phyloP scores from a whole-genome alignment of 92 coral and sea anemone species.

The Phymanthus crucifer region DNA sequence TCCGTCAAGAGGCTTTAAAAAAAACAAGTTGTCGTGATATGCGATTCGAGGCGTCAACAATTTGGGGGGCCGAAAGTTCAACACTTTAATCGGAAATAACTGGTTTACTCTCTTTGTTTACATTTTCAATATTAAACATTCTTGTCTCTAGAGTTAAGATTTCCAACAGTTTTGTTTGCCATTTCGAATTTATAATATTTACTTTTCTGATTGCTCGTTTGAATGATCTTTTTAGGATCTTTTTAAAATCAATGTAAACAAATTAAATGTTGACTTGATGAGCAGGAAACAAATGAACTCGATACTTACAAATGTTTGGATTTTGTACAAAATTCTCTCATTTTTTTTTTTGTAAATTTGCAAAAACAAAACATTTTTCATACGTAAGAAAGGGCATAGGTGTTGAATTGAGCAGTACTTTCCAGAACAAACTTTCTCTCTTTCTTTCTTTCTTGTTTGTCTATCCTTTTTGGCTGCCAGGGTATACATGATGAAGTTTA shows the following conservation, averaged over 20 bases:
- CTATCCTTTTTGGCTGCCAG: neutral
- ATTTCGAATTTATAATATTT: neutral
- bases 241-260: neutral
- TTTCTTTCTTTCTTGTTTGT: neutral
- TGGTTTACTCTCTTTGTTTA: neutral
- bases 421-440: no score
- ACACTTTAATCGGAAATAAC: neutral
- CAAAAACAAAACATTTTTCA: neutral
- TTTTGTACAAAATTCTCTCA: no score
- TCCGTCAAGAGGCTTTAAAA: neutral
- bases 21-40: neutral
- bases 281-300: neutral
- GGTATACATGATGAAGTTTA: no score
- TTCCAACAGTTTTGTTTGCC: neutral
- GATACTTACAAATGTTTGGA: neutral
- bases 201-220: neutral
- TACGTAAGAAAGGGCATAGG: neutral
- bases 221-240: neutral
- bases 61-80: constrained; percentile 9
- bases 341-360: neutral
- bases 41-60: neutral
- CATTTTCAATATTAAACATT: neutral
- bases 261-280: neutral
- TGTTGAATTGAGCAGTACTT: neutral
- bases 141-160: neutral